A percentile compares a stretch with the other conserved stretches of the same genome.
These are phyloP conservation scores for Crocallis elinguaria DNA, from an alignment of 2,888 invertebrate genomes.

Conservation along the genomic window DNA sequence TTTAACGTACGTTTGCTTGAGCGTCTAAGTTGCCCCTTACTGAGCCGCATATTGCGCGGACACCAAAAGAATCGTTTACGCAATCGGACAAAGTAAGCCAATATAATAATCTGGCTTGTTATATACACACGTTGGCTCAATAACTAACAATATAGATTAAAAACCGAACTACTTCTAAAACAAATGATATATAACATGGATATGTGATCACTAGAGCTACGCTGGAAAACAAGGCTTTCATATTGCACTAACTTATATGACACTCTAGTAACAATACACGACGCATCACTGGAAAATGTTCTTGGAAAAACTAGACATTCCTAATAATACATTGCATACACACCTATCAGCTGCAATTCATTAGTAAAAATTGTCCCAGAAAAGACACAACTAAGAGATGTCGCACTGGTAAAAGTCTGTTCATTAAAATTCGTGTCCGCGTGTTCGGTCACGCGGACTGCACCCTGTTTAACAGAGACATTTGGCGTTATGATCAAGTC, in stretches of 20 bases:
- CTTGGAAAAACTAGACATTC: neutral
- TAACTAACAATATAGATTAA: neutral
- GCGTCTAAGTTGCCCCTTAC: too few species aligned
- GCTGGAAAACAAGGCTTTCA: constrained; percentile 1
- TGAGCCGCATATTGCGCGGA: neutral
- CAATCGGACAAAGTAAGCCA: neutral
- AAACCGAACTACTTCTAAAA: constrained; percentile 10
- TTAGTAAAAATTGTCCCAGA: neutral
- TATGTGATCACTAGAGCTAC: constrained; percentile 39
- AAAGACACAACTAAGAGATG: neutral
- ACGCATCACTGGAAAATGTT: neutral
- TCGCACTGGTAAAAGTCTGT: neutral
- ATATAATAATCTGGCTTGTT: neutral
- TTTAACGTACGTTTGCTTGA: too few species aligned
- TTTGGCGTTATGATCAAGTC: constrained; percentile 9
- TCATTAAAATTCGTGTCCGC: neutral
- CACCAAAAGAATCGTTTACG: neutral
- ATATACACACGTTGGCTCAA: neutral
- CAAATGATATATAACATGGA: constrained; percentile 43
- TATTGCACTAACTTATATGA: constrained; percentile 2
- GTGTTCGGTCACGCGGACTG: neutral
- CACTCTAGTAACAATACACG: neutral
- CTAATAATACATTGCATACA: neutral
- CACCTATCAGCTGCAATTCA: neutral
- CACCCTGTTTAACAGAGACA: constrained; percentile 13